These are phyloP conservation scores for Eulemur macaco DNA, from an alignment of 2,113 vertebrate genomes.

Conservation along the genomic window DNA sequence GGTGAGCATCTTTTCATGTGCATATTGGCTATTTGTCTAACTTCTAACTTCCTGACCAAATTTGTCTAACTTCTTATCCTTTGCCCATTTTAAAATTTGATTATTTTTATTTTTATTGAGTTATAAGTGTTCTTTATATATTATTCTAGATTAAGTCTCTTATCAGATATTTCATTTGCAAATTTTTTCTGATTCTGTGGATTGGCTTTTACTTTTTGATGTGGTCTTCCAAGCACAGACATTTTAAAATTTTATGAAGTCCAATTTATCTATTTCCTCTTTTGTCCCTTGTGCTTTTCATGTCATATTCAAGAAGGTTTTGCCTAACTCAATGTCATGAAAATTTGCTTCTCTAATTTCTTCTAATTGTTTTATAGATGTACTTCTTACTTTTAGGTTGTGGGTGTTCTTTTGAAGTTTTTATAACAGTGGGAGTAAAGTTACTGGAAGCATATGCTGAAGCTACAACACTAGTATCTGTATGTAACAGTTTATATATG, in stretches of 20 bases:
- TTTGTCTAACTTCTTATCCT: not conserved
- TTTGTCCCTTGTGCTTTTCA: not conserved
- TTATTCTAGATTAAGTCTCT: not conserved
- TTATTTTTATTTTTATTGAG: not conserved
- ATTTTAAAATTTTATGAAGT: not conserved
- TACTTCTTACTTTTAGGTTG: not conserved
- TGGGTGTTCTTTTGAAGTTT: not conserved
- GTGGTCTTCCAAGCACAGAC: not conserved
- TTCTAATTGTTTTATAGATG: not conserved
- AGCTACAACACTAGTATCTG: not conserved
- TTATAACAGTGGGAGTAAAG: not conserved
- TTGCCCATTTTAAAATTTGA: not conserved
- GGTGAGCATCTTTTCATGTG: not conserved
- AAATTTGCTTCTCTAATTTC: not conserved
- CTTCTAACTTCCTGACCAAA: not conserved
- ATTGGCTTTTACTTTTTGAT: not conserved
- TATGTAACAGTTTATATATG: not conserved
- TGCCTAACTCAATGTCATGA: not conserved
- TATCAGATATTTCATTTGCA: not conserved
- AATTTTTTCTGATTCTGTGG: not conserved
- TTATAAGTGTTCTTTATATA: not conserved
- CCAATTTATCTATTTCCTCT: not conserved
- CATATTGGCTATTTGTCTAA: not conserved
- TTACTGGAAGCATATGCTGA: not conserved
- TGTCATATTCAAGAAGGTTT: not conserved